Base-by-base conservation (phyloP, 1,140 invertebrate species). In the Euwallacea similis region DNA sequence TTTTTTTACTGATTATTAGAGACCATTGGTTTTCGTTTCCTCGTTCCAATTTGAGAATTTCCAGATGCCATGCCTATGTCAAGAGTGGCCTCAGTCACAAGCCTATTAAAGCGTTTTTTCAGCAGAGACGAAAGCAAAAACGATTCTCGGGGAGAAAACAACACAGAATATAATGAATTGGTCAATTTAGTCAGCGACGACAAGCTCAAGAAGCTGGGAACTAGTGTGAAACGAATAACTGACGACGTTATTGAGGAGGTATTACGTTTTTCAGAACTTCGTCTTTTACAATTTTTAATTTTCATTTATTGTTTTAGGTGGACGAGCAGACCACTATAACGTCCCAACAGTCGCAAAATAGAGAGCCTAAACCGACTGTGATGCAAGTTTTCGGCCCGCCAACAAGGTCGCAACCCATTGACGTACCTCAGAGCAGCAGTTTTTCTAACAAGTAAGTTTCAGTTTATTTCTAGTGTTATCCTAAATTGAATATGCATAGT, bases 311-410 rank as follows among this genome's bases (percentile, higher is more conserved):
- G 21, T 33, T 33, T 33, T 33, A 33, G 21, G 58, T 93, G 0
- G 92, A 93, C 73, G 92, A 93, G 76, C 91, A 93, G 78, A 84
- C 87, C 71, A 93, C 92, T 4, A 88, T 92, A 58, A 91, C 87
- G 0, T 92, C 91, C 11, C 88, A 89, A 82, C 85, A 86, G 10
- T 74, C 84, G 6, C 76, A 87, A 81, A 76, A 85, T 43, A 33
- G 21, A 33, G 81, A 87, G 76, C 66, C 82, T 78, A 76, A 86
- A 47, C 88, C 88, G 43, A 84, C 83, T 73, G 84, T 87, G 15
- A 85, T 85, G 78, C 85, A 84, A 74, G 81, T 86, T 66, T 90
- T 88, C 80, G 82, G 80, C 58, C 84, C 78, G 66, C 81, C 74
- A 72, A 84, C 80, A 70, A 84, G 79, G 54, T 80, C 80, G 1